Base-by-base conservation (phyloP, 2,797 vertebrate species). In the Apogon hyalosoma region DNA sequence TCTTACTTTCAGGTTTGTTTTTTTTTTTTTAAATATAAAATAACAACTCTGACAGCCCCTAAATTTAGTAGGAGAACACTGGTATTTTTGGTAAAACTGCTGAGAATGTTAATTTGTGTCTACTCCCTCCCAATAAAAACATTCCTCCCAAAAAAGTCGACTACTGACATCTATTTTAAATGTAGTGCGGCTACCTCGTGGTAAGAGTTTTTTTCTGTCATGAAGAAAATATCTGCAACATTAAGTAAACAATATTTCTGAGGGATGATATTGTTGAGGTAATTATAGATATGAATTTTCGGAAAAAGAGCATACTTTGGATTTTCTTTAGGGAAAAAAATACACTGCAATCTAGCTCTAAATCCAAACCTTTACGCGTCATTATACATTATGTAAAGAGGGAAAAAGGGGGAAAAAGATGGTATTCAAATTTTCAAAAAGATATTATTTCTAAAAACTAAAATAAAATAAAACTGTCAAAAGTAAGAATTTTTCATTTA, bases 261-360 rank as follows among this genome's bases (percentile, higher is more conserved):
- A 70, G 63, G 75, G 68, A 83, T 10, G 62, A 61, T 60, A 80
- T 74, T 67, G 58, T 60, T 82, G 78, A 87, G 86, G 85, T 83
- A 88, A 88, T 74, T 62, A 87, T 63, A 85, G 55, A 84, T 58
- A 77, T 13, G 7, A 41, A 65, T 79, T 65, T 60, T 67, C 0
- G 1, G 21, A 72, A 73, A 70, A 63, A 65, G 36, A 78, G 33
- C n/a, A 72, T 43, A 83, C 73, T 89, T 89, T 85, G 79, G 82
- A 78, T 85, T 84, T 86, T 83, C 67, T 63, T 62, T 6, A 41
- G 43, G 62, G 47, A 41, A 7, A 55, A 73, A 63, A 72, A 69
- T 58, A 80, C 54, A 63, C 50, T 45, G 52, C 46, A 51, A 80
- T 73, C 42, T 70, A 69, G 41, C 21, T 78, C 53, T 75, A 67